Conservation (phyloP, 2,888 invertebrate species). For the Frankliniella fusca region DNA sequence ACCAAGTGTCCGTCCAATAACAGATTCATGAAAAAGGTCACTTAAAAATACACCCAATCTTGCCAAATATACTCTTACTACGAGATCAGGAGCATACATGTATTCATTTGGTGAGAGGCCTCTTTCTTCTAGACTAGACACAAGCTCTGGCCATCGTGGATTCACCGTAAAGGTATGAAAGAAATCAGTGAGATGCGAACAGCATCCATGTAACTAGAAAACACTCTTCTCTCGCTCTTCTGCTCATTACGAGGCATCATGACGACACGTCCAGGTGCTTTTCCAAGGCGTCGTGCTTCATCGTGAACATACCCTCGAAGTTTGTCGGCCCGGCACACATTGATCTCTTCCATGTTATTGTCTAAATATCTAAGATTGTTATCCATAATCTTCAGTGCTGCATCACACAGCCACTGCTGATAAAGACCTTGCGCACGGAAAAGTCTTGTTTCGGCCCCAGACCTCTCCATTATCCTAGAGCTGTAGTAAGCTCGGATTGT, state of each 20-base stretch:
- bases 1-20: too few species aligned
- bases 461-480: too few species aligned
- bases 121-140: neutral
- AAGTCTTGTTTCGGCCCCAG: neutral
- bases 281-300: neutral
- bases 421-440: neutral
- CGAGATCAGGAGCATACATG: too few species aligned
- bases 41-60: too few species aligned
- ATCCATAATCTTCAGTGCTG: neutral
- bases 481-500: too few species aligned
- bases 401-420: neutral
- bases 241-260: neutral
- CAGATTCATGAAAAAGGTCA: too few species aligned
- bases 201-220: neutral
- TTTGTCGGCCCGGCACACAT: neutral
- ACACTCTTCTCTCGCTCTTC: neutral
- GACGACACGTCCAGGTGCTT: neutral
- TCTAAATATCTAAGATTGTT: neutral
- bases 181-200: too few species aligned
- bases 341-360: neutral
- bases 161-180: neutral
- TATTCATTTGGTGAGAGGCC: neutral
- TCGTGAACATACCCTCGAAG: neutral
- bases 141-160: neutral
- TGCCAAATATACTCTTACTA: too few species aligned